Evolutionary conservation across 2,888 invertebrate genomes (phyloP).

Genomic region (Cepaea hortensis): DNA sequence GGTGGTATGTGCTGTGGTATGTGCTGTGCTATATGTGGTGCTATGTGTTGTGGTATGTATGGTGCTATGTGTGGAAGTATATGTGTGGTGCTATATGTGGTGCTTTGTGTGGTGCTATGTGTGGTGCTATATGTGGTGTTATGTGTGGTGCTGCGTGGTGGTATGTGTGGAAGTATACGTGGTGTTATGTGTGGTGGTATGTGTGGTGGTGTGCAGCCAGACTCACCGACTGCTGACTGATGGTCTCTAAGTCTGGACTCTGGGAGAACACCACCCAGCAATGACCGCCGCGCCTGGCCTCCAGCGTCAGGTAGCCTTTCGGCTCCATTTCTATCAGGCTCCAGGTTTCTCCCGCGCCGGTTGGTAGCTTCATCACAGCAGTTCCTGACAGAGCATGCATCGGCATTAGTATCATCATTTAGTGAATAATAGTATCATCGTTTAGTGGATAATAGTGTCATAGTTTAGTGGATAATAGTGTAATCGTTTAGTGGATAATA

Average conservation of each 20-base stretch:
- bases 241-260: conserved; percentile 36
- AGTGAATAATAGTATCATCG: no score
- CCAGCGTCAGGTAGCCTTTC: conserved; percentile 13
- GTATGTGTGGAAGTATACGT: not conserved
- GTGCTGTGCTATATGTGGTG: no score
- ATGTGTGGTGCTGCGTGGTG: no score
- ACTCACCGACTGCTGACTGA: conserved; percentile 18
- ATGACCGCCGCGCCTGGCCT: not conserved
- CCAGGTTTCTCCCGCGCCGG: conserved; percentile 14
- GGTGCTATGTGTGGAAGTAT: no score
- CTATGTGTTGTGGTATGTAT: no score
- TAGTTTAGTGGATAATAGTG: no score
- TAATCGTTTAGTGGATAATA: no score
- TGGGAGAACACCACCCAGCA: conserved; percentile 1
- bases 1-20: not conserved
- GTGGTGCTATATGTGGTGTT: no score
- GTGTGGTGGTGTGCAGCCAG: not conserved
- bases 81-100: no score
- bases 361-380: conserved; percentile 18
- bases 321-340: not conserved
- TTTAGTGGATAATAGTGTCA: no score
- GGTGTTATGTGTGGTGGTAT: not conserved
- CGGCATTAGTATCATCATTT: no score
- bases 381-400: not conserved
- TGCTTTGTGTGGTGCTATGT: no score